Conservation (phyloP, 2,888 invertebrate genomes). For the Acronicta leporina region DNA sequence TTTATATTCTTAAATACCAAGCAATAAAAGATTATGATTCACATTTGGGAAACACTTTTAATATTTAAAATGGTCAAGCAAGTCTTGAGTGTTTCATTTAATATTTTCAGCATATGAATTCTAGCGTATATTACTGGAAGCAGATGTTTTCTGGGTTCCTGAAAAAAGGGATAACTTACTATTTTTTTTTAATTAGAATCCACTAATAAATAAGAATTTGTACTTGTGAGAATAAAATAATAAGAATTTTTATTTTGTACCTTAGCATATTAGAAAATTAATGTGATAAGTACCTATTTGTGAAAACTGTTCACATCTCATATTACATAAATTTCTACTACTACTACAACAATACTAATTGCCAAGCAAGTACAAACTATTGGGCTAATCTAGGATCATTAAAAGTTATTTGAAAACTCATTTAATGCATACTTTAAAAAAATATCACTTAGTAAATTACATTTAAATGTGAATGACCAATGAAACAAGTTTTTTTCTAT, state of each 20-base stretch:
- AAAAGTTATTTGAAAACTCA: not conserved
- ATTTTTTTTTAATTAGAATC: slow-evolving; percentile 36
- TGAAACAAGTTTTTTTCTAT: too few species aligned
- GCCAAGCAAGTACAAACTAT: too few species aligned
- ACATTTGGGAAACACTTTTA: slow-evolving; percentile 92
- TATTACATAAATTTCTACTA: too few species aligned
- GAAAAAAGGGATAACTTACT: slow-evolving; percentile 69
- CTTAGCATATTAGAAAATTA: too few species aligned
- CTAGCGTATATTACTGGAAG: slow-evolving; percentile 91
- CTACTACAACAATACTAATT: too few species aligned
- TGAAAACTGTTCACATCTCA: too few species aligned
- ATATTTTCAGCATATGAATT: slow-evolving; percentile 91
- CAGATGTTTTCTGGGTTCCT: slow-evolving; percentile 92
- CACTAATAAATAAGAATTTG: slow-evolving; percentile 1
- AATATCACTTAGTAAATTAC: too few species aligned
- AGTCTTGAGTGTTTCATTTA: slow-evolving; percentile 91
- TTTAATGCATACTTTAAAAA: too few species aligned
- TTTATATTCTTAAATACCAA: slow-evolving; percentile 30
- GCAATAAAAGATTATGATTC: slow-evolving; percentile 64
- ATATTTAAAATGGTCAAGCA: slow-evolving; percentile 91
- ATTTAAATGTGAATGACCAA: too few species aligned
- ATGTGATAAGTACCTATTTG: too few species aligned
- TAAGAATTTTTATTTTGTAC: too few species aligned
- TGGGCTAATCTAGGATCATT: not conserved
- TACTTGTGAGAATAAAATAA: not conserved